Evolutionary conservation across 2,888 invertebrate species (phyloP).

Genomic region (Drosophila paranaensis): DNA sequence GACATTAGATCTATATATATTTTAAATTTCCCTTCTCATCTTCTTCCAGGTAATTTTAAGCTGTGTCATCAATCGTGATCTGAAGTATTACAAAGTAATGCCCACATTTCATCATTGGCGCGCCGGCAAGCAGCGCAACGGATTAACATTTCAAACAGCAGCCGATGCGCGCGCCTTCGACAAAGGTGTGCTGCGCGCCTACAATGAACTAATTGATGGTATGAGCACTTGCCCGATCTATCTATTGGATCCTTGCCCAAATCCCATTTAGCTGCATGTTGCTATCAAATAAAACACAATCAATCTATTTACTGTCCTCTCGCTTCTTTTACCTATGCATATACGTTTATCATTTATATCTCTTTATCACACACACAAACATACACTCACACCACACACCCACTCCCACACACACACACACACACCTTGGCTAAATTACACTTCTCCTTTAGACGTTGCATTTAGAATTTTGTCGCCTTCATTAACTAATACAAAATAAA

Average conservation of each 20-base stretch:
- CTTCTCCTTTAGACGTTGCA: constrained; percentile 39
- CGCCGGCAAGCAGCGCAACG: constrained; percentile 97
- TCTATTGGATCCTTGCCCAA: background rate
- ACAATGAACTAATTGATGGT: constrained; percentile 96
- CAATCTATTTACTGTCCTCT: constrained; percentile 21
- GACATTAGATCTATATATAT: too few relatives aligned
- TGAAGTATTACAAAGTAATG: constrained; percentile 98
- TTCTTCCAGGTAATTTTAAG: constrained; percentile 93
- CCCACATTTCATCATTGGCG: constrained; percentile 99
- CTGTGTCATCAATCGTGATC: constrained; percentile 97
- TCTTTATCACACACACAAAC: constrained; percentile 9
- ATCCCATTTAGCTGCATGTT: constrained; percentile 47
- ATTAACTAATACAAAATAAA: constrained; percentile 68
- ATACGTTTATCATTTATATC: constrained; percentile 10
- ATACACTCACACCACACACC: background rate
- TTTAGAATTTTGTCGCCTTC: constrained; percentile 50
- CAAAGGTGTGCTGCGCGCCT: constrained; percentile 94
- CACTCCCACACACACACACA: background rate
- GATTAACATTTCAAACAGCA: constrained; percentile 97
- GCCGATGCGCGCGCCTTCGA: constrained; percentile 98
- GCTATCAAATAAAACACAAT: constrained; percentile 22
- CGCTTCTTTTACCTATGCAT: constrained; percentile 29
- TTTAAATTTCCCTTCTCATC: too few relatives aligned
- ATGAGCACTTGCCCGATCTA: constrained; percentile 81
- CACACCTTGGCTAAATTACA: constrained; percentile 12